Evolutionary conservation across 1,140 invertebrate species (phyloP).

Genomic region (Anoplophora glabripennis): DNA sequence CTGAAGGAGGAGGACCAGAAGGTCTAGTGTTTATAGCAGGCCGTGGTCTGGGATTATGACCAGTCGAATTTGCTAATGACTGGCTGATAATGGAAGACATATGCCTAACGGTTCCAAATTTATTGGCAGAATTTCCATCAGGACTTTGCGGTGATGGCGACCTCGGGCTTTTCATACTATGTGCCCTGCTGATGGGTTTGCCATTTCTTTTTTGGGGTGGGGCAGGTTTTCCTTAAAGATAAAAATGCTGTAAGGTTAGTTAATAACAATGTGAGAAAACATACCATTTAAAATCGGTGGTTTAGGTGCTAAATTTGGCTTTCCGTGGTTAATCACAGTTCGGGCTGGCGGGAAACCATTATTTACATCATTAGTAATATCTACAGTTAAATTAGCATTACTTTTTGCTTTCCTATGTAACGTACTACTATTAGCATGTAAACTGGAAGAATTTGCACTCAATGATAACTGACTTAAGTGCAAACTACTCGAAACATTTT

Average conservation of each 20-base stretch:
- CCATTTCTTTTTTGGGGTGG: constrained; percentile 53
- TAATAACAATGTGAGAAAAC: constrained; percentile 27
- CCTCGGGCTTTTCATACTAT: constrained; percentile 56
- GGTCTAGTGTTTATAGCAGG: constrained; percentile 33
- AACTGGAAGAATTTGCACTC: constrained; percentile 24
- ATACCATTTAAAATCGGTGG: constrained; percentile 51
- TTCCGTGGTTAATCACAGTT: constrained; percentile 51
- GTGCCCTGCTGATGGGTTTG: constrained; percentile 52
- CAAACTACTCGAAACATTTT: constrained; percentile 26
- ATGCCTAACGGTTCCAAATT: constrained; percentile 43
- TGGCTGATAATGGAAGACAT: constrained; percentile 37
- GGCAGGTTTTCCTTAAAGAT: constrained; percentile 34
- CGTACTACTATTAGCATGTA: constrained; percentile 32
- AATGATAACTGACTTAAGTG: constrained; percentile 26
- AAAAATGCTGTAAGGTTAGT: constrained; percentile 1
- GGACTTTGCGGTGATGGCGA: constrained; percentile 44
- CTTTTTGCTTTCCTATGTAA: constrained; percentile 45
- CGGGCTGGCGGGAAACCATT: constrained; percentile 25
- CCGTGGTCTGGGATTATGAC: constrained; percentile 9
- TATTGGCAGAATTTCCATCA: constrained; percentile 21
- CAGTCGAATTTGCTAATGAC: constrained; percentile 25
- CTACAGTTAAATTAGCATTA: constrained; percentile 42
- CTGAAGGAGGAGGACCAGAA: constrained; percentile 38
- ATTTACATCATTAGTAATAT: constrained; percentile 29
- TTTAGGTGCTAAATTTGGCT: constrained; percentile 58